Base-by-base conservation (phyloP, 2,113 vertebrate genomes). In the Odobenus rosmarus region DNA sequence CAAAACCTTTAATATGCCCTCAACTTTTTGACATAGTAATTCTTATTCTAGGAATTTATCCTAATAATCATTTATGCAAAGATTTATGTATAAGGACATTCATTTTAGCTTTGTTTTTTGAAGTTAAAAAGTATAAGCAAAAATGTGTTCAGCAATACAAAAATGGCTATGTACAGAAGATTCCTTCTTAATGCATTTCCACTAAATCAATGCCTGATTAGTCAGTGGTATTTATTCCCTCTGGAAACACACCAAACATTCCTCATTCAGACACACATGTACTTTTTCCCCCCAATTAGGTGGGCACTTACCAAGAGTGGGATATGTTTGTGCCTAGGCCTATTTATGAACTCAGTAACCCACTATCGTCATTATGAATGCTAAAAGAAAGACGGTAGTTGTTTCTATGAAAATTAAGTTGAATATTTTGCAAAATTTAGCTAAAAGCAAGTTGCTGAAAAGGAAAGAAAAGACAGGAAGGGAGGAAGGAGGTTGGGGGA, bases 381-480 rank as follows among this genome's bases (percentile, higher is more conserved):
- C 26, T 46, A 46, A 84, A 95, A 46, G 59, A 88, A 77, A 94
- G 61, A 91, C 9, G 57, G 62, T 7, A 87, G 26, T 67, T 71
- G 12, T 83, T 77, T 82, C 55, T 23, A 82, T 71, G 42, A 64
- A 79, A 36, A 59, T 83, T 77, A 89, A 62, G 21, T 76, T 62
- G n/a, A 59, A 36, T 39, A 72, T 7, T 31, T 94, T 90, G 33
- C 57, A 96, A 92, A 71, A 84, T 88, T 61, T 84, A 84, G 51
- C 42, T 83, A 53, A 95, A 88, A 86, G 39, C 16, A 92, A 51
- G 55, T 59, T 61, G 13, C 36, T 39, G 26, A 51, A 57, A 67
- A 81, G 21, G 19, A 57, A 76, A n/a, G 26, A 59, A 62, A 18
- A 76, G 39, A 76, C 24, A 26, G 39, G 76, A 33, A 71, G n/a